Conservation (phyloP, 2,113 vertebrate genomes). For the Corythornis cristatus region DNA sequence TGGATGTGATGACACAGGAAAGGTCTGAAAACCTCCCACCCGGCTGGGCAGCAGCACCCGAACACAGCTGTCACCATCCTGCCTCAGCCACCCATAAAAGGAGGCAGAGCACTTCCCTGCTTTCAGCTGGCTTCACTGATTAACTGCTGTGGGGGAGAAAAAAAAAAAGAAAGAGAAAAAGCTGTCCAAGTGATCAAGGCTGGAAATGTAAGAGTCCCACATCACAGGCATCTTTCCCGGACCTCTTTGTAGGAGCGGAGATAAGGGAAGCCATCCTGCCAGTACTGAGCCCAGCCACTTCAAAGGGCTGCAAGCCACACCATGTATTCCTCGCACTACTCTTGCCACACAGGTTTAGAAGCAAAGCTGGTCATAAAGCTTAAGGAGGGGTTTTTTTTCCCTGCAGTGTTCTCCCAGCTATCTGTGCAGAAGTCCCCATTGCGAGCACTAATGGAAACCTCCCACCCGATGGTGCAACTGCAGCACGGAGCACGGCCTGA, state of each 20-base stretch:
- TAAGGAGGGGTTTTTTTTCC: rapidly evolving
- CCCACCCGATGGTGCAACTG: neutral
- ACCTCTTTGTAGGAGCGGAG: neutral
- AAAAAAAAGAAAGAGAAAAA: neutral
- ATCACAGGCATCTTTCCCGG: neutral
- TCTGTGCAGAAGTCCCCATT: rapidly evolving
- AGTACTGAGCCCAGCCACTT: constrained; percentile 19
- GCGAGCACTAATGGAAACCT: neutral
- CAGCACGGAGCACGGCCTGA: rapidly evolving
- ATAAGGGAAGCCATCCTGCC: constrained; percentile 8
- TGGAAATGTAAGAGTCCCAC: constrained; percentile 11
- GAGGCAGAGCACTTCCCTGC: neutral
- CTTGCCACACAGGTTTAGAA: neutral
- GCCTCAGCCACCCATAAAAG: neutral
- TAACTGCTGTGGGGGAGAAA: neutral
- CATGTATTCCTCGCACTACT: neutral
- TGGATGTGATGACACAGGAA: neutral
- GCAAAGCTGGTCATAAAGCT: neutral
- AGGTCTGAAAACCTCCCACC: neutral
- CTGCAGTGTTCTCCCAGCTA: neutral
- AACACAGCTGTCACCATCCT: neutral
- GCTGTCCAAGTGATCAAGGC: constrained; percentile 15
- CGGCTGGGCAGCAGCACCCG: neutral
- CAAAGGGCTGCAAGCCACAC: neutral
- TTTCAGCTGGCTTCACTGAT: neutral